Evolutionary conservation across 2,888 invertebrate species (phyloP), one percentile per base, ranked within the genome.

Genomic region (Drosophila robusta): DNA sequence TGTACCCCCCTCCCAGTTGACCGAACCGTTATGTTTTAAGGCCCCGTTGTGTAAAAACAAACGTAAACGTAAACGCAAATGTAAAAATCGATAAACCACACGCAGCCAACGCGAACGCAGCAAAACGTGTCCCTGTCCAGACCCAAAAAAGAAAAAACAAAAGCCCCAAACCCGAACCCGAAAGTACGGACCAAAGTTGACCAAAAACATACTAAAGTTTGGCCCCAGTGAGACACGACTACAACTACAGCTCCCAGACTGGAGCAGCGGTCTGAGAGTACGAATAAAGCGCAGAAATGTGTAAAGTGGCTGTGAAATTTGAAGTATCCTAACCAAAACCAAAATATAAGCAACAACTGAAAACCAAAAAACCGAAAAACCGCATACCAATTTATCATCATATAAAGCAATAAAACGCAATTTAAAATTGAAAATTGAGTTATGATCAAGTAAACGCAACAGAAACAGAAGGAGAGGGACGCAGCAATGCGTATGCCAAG

Each of bases 71-170:
- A 76, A 80, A 84, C 80, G 75, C 79, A 80, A 86, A 86, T 87
- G 87, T 81, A 84, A 87, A 87, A 87, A 87, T 87, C 87, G 84
- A 84, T 87, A 87, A 84, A 75, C 87, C 84, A 84, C 79, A 87
- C 81, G 85, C 83, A 84, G 84, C 83, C 84, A 83, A 80, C 80
- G 83, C 80, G 76, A 84, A 84, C 84, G 76, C 73, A 79, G 77
- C 68, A 69, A 77, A 78, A 78, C 78, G 78, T 78, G 78, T 78
- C 78, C 77, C 65, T 67, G 75, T 75, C 67, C 57, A 64, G 29
- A 61, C 54, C 62, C 61, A 46, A 61, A 80, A 74, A 65, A 56
- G 51, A 64, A 68, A 71, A 77, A 62, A 49, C 39, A 39, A 47
- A 49, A 29, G 46, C 26, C 29, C 26, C 54, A 29, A 61, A 47